Evolutionary conservation across 2,113 vertebrate species (phyloP), one percentile per base, ranked within the genome.

Genomic region (Crotophaga sulcirostris): DNA sequence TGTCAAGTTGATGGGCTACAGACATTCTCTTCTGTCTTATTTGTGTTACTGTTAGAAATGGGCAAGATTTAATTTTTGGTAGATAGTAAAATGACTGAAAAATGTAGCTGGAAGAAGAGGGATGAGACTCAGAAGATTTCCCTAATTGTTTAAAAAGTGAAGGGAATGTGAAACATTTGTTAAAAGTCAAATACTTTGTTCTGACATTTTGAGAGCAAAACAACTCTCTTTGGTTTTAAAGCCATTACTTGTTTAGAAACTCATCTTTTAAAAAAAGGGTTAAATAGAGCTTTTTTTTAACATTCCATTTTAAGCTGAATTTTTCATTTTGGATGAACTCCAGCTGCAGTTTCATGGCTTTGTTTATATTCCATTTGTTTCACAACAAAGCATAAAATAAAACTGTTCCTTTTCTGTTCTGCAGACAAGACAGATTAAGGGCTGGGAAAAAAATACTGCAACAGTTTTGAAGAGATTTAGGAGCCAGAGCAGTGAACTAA

Each of bases 341-440:
- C 92, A 93, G 84, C 69, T 63, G 33, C 52, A 74, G 52, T 51
- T 77, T 77, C 59, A 51, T 38, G 51, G 16, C 8, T 83, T 81
- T 86, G 77, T 92, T 94, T 88, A 26, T 80, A 74, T 76, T 93
- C 73, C 72, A 14, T 38, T 81, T 86, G 33, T 94, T 93, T 92
- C 68, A 70, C 68, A 86, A 84, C 52, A 93, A 84, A 84, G 16
- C 47, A 44, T 70, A 70, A 93, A 93, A 67, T 70, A 63, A 89
- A 44, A 19, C 75, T 77, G 63, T 38, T 94, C 56, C 34, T 90
- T 78, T 47, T 90, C 74, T 67, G 54, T 34, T 68, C 47, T 55
- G 29, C 64, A 96, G 45, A 91, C 84, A 86, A 59, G 87, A 69
- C 42, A 90, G 77, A 89, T 68, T 91, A 94, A 95, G 24, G 75